Percentiles rank a stretch among this genome's conserved stretches.
Conservation (phyloP, 2,888 invertebrate genomes). For the Autographa gamma region DNA sequence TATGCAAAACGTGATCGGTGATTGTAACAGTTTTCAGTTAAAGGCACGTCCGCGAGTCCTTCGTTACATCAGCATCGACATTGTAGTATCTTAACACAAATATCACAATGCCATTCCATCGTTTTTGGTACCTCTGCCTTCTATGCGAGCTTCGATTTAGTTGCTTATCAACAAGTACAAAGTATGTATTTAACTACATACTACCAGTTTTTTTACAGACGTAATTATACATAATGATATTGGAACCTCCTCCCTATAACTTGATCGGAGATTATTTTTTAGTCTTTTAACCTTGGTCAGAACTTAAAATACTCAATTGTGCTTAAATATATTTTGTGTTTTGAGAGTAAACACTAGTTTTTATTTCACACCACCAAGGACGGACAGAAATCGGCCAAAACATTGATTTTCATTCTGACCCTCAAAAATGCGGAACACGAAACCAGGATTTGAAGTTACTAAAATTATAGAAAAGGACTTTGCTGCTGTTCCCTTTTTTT, state of each 20-base stretch:
- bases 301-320: neutral
- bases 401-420: neutral
- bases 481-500: neutral
- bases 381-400: neutral
- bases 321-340: neutral
- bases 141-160: constrained; percentile 15
- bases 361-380: neutral
- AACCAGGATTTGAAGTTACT: neutral
- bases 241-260: neutral
- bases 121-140: constrained; percentile 20
- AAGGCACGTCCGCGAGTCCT: constrained; percentile 46
- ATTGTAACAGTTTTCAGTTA: constrained; percentile 49
- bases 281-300: neutral
- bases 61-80: constrained; percentile 47
- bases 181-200: neutral
- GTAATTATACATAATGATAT: neutral
- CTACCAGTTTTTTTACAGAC: neutral
- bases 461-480: neutral
- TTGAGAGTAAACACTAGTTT: neutral
- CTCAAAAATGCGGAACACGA: neutral
- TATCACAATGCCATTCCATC: constrained; percentile 44
- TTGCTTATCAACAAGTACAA: neutral
- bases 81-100: constrained; percentile 51
- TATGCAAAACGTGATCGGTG: constrained; percentile 59
- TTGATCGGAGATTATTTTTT: neutral